A percentile compares a stretch with the other conserved stretches of the same genome.
These are phyloP conservation scores for Rachycentron canadum DNA, from an alignment of 2,797 vertebrate genomes.

Conservation along the genomic window DNA sequence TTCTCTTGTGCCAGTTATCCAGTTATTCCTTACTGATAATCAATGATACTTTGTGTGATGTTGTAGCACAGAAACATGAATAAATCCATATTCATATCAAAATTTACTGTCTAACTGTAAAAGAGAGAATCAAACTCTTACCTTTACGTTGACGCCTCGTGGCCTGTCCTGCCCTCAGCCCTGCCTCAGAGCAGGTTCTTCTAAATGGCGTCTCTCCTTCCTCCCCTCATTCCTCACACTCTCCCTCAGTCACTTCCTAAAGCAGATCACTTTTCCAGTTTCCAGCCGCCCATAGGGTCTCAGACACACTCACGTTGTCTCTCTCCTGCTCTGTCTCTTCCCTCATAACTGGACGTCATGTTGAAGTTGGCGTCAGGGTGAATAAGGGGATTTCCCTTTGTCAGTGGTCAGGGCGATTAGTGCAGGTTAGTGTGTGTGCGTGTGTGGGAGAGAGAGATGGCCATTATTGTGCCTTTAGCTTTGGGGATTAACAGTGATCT, in stretches of 20 bases:
- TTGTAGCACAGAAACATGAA: neutral
- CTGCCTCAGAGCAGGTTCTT: neutral
- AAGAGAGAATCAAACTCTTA: slow-evolving; percentile 42
- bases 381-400: slow-evolving; percentile 21
- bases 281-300: slow-evolving; percentile 38
- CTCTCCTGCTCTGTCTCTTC: slow-evolving; percentile 6
- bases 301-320: slow-evolving; percentile 6
- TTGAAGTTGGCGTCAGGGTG: neutral
- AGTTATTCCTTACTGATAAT: neutral
- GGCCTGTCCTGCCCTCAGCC: slow-evolving; percentile 41
- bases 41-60: neutral
- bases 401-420: slow-evolving; percentile 16
- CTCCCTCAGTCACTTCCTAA: slow-evolving; percentile 35
- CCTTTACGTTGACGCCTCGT: slow-evolving; percentile 44
- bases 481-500: slow-evolving; percentile 81
- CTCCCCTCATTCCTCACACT: slow-evolving; percentile 35
- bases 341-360: slow-evolving; percentile 11
- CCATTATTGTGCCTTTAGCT: slow-evolving; percentile 63
- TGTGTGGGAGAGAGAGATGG: slow-evolving; percentile 7
- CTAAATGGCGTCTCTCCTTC: slow-evolving; percentile 42
- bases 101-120: neutral
- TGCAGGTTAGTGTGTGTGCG: slow-evolving; percentile 10
- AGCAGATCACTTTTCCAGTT: too few species aligned
- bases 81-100: neutral
- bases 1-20: neutral